Evolutionary conservation across 2,888 invertebrate genomes (phyloP).

Genomic region (Cataglyphis cursor): DNA sequence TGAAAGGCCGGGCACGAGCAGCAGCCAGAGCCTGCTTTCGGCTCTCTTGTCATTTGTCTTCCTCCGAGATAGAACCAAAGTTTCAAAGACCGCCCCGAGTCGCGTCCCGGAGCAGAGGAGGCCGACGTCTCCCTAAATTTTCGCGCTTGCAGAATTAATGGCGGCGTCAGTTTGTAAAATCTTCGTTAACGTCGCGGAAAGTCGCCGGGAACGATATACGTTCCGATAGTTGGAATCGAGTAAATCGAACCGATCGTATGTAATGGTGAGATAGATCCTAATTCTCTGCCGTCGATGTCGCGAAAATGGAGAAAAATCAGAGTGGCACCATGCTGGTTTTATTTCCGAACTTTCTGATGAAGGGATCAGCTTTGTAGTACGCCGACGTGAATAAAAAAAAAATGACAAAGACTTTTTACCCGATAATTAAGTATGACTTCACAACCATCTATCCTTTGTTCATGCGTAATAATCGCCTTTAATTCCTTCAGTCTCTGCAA

Average conservation of each 20-base stretch:
- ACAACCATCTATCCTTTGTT: slow-evolving; percentile 51
- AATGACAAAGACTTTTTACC: slow-evolving; percentile 53
- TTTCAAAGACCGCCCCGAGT: slow-evolving; percentile 83
- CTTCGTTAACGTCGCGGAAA: slow-evolving; percentile 69
- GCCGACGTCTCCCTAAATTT: slow-evolving; percentile 79
- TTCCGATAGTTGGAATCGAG: slow-evolving; percentile 62
- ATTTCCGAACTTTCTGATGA: slow-evolving; percentile 32
- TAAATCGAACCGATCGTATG: slow-evolving; percentile 48
- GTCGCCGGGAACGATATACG: slow-evolving; percentile 59
- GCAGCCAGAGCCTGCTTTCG: slow-evolving; percentile 67
- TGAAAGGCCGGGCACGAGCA: slow-evolving; percentile 78
- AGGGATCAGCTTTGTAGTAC: slow-evolving; percentile 29
- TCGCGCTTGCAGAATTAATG: slow-evolving; percentile 78
- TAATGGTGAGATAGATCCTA: slow-evolving; percentile 44
- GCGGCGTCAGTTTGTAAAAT: slow-evolving; percentile 73
- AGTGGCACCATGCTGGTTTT: slow-evolving; percentile 32
- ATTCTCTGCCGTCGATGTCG: slow-evolving; percentile 26
- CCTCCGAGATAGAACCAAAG: slow-evolving; percentile 83
- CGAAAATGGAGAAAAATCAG: slow-evolving; percentile 48
- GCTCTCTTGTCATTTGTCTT: slow-evolving; percentile 83
- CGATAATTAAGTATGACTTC: slow-evolving; percentile 67
- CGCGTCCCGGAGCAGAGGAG: slow-evolving; percentile 73
- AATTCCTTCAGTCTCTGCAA: slow-evolving; percentile 58
- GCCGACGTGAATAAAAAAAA: slow-evolving; percentile 50
- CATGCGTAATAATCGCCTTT: slow-evolving; percentile 59